phyloP scores from a whole-genome alignment of 1,140 invertebrate species.

The Euura lappo region DNA sequence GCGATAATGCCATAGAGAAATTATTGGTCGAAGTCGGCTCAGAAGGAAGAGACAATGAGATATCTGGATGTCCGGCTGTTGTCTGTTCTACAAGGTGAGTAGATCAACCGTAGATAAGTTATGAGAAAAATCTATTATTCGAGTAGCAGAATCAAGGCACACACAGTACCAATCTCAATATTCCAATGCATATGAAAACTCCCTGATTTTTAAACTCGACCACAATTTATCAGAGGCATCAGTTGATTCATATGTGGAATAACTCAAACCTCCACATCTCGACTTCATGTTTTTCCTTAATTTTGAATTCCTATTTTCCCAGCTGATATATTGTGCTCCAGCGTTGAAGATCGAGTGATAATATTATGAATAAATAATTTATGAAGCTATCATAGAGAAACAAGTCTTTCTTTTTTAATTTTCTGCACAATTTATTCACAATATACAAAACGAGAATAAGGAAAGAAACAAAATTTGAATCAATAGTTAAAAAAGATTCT shows the following conservation, averaged over 20 bases:
- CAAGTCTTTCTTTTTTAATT: constrained; percentile 8
- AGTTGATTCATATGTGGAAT: too few relatives aligned
- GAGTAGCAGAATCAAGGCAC: neutral
- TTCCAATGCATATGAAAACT: neutral
- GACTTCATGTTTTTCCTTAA: too few relatives aligned
- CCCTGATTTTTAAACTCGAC: neutral
- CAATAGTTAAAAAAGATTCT: neutral
- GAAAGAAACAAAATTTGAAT: neutral
- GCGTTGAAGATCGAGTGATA: constrained; percentile 14
- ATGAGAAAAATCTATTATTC: neutral
- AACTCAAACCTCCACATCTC: too few relatives aligned
- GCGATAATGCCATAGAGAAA: neutral
- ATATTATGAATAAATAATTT: constrained; percentile 36
- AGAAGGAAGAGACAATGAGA: constrained; percentile 8
- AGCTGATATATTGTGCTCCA: neutral
- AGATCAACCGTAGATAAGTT: neutral
- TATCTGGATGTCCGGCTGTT: neutral
- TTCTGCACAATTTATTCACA: constrained; percentile 13
- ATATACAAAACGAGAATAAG: neutral
- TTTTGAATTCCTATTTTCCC: too few relatives aligned
- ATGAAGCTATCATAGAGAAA: neutral
- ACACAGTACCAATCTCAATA: neutral
- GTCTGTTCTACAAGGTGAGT: constrained; percentile 5
- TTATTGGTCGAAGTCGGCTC: neutral
- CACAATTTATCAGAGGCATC: neutral